A percentile compares a stretch with the other conserved stretches of the same genome.
These are phyloP conservation scores for Cuniculus paca DNA, from an alignment of 2,797 vertebrate species.

Conservation along the genomic window DNA sequence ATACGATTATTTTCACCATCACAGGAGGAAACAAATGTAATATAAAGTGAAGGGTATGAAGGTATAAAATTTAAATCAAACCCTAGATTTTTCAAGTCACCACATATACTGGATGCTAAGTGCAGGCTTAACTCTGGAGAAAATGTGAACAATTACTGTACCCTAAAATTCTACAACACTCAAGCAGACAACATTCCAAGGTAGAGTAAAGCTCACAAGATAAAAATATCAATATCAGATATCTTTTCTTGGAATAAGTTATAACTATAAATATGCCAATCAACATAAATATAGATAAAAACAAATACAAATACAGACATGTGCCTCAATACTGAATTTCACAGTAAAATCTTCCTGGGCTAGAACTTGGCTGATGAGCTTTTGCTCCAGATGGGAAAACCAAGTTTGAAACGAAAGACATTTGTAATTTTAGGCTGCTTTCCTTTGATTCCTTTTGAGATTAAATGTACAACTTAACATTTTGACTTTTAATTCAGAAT, in stretches of 20 bases:
- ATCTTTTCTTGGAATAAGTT: neutral
- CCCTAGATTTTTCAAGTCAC: neutral
- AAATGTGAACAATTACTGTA: neutral
- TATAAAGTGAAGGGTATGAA: neutral
- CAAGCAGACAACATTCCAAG: neutral
- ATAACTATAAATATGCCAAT: neutral
- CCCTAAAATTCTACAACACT: neutral
- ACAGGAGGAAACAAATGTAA: neutral
- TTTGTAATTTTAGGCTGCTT: neutral
- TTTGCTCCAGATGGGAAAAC: constrained; percentile 43
- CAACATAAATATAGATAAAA: neutral
- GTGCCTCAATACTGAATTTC: neutral
- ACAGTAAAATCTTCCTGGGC: neutral
- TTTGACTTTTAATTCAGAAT: constrained; percentile 59
- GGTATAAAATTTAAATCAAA: neutral
- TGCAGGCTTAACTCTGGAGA: neutral
- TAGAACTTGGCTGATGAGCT: constrained; percentile 48
- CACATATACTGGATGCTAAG: neutral
- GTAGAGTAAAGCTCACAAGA: neutral
- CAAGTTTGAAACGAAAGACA: neutral
- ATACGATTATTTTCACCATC: neutral
- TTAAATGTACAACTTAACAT: constrained; percentile 37
- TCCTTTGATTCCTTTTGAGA: neutral
- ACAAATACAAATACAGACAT: neutral
- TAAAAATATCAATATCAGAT: neutral